Conservation (phyloP, 2,113 vertebrate genomes). For the Lycaon pictus region DNA sequence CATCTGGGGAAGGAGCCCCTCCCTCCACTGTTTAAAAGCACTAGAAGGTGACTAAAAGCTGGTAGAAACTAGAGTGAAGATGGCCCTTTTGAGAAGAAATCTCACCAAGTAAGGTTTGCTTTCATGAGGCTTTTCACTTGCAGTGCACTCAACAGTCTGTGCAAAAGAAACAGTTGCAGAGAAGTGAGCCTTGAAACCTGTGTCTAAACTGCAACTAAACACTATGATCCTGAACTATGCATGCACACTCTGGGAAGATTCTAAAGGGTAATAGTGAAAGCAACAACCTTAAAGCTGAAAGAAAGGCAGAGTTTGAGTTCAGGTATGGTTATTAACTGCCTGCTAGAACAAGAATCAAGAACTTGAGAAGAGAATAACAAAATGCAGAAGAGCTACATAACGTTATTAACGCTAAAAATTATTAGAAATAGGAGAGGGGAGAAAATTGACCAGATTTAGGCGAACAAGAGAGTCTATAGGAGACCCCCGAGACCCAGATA, state of each 20-base stretch:
- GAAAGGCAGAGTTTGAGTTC: background rate
- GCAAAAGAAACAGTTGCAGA: background rate
- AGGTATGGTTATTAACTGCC: background rate
- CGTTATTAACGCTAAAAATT: background rate
- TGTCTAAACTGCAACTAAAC: background rate
- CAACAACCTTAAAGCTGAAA: slow-evolving; percentile 7
- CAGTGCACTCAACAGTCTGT: background rate
- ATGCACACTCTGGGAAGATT: background rate
- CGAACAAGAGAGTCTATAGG: background rate
- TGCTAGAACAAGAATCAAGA: background rate
- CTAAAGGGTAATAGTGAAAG: background rate
- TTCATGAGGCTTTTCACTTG: background rate
- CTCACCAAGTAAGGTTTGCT: background rate
- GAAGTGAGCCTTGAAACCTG: background rate
- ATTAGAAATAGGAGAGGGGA: background rate
- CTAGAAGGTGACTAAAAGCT: background rate
- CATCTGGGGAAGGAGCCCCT: background rate
- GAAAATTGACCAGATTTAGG: background rate
- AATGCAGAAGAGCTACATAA: background rate
- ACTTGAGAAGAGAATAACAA: background rate
- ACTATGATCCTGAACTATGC: background rate
- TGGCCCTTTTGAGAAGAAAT: background rate
- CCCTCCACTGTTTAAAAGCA: background rate
- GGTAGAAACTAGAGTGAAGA: background rate
- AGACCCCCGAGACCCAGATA: background rate